Evolutionary conservation across 2,797 vertebrate species (phyloP).

Genomic region (Lophotriccus pileatus): DNA sequence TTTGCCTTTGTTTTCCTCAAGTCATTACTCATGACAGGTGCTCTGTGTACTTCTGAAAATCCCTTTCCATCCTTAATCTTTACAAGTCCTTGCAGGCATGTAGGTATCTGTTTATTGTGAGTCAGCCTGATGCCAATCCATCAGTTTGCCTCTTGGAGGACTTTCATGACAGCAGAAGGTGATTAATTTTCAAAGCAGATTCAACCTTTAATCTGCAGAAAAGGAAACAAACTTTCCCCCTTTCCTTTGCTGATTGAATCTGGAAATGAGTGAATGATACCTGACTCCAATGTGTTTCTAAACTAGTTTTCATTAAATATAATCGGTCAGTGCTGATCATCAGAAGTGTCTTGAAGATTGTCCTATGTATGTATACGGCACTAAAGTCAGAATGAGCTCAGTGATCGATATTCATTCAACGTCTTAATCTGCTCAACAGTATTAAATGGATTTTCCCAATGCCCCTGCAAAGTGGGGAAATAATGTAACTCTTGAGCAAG

Average conservation of each 20-base stretch:
- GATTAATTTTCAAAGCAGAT: conserved; percentile 56
- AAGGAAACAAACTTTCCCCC: conserved; percentile 35
- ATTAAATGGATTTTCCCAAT: conserved; percentile 30
- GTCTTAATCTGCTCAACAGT: conserved; percentile 28
- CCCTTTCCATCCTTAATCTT: conserved; percentile 15
- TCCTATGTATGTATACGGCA: background rate
- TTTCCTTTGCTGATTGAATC: conserved; percentile 51
- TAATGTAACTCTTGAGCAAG: background rate
- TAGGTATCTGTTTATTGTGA: conserved; percentile 19
- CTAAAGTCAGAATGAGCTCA: conserved; percentile 18
- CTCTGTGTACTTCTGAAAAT: background rate
- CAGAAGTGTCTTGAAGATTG: conserved; percentile 7
- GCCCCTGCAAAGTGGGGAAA: background rate
- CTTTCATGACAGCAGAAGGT: conserved; percentile 51
- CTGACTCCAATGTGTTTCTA: background rate
- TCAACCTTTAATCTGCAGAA: conserved; percentile 44
- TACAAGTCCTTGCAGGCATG: background rate
- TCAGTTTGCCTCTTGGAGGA: conserved; percentile 36
- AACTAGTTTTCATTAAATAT: conserved; percentile 51
- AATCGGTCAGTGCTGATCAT: conserved; percentile 42
- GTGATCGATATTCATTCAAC: conserved; percentile 31
- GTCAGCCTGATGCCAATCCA: conserved; percentile 15
- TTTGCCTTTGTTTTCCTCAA: conserved; percentile 21
- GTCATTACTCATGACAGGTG: background rate
- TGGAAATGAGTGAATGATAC: conserved; percentile 45